Base-by-base conservation (phyloP, 2,888 invertebrate genomes). In the Campoplex nolae region DNA sequence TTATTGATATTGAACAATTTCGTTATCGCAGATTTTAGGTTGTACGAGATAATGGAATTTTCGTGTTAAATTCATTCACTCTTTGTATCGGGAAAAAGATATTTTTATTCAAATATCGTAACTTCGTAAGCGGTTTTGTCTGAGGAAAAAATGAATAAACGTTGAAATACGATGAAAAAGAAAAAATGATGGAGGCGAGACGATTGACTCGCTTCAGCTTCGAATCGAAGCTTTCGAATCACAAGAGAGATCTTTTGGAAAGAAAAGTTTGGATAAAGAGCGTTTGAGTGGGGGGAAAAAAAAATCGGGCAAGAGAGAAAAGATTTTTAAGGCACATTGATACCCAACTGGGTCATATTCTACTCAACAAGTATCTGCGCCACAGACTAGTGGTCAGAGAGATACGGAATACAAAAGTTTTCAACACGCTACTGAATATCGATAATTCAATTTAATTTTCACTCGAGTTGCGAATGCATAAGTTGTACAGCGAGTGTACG, bases 401-500 rank as follows among this genome's bases (percentile, higher is more conserved):
- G 45, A 48, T 48, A 23, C 58, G 54, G 28, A 65, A 84, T 73
- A 83, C 76, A 62, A 62, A 62, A 62, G 16, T 62, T 62, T 62
- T 16, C 6, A 62, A 62, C 58, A 62, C 28, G 23, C 77, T 77
- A 77, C 81, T 74, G 58, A 83, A 74, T 68, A 84, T 79, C 86
- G 77, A 86, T 23, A 23, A 86, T 86, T 68, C 74, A 81, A 86
- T 86, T 73, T 68, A 74, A 77, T 74, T 84, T 86, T 84, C 71
- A 28, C 74, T 42, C 67, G 68, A 81, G 56, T 77, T 67, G 80
- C 62, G 74, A 58, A 62, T 77, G 86, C 77, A 68, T 54, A 54
- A 81, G 74, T 74, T 74, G 51, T 48, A 48, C 76, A 54, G 73
- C 73, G 71, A 45, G 73, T 77, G 71, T 77, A 56, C 38, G 35